Base-by-base conservation (phyloP, 1,140 invertebrate species). In the Panagrolaimus sp. region DNA sequence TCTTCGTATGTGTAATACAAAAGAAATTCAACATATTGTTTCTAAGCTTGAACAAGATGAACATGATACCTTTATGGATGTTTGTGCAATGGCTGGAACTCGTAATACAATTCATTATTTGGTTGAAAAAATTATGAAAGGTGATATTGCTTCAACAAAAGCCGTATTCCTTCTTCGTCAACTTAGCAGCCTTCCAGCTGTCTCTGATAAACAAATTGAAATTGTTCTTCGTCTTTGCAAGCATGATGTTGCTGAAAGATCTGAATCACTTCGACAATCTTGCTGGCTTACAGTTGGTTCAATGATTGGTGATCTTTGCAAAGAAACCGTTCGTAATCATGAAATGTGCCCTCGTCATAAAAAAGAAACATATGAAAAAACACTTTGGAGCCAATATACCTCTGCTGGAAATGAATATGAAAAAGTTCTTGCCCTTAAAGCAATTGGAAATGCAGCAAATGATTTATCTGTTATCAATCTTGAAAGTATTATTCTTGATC, bases 271-370 rank as follows among this genome's bases (percentile, higher is more conserved):
- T 42, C 72, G 70, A 27, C 78, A 79, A 66, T 45, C 63, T 51
- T 79, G 77, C 69, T 79, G 77, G 74, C 64, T 79, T 11, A 75
- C 79, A 66, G 72, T 72, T 57, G 78, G 78, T 48, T 45, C 73
- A n/a, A 46, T 81, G 63, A 66, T 79, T 68, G 68, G 71, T 57
- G 73, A 73, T 47, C 23, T 81, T 23, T 81, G 78, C 67, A 65
- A 80, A 51, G 51, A 71, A 53, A 65, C 57, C 31, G 42, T 73
- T 11, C 31, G 13, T 42, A 51, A 63, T 27, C 38, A 68, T 9
- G 68, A 73, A 62, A 27, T 67, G 62, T 81, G 78, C 71, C 42
- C 76, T 25, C 63, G 57, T 53, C 47, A 68, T 9, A 65, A 48
- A 20, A 79, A 79, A 67, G 67, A 81, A 57, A 38, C 67, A 47